phyloP scores from a whole-genome alignment of 2,888 invertebrate genomes.

The Drosophila kokeensis region DNA sequence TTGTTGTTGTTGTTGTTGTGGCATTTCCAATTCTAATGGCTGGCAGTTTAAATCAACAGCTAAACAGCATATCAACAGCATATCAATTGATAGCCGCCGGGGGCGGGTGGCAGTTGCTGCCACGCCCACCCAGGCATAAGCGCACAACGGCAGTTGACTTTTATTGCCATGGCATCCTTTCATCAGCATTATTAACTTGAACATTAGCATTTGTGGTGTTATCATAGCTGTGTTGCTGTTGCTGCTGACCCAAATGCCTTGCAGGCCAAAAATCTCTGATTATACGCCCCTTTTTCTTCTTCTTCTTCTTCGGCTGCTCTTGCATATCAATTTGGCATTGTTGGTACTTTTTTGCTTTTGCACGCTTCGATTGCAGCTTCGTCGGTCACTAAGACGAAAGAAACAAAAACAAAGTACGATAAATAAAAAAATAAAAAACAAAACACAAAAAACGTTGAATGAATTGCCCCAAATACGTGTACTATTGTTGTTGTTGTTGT shows the following conservation, averaged over 20 bases:
- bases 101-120: background rate
- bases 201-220: constrained; percentile 23
- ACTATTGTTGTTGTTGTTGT: constrained; percentile 31
- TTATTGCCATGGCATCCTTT: constrained; percentile 43
- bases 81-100: constrained; percentile 4
- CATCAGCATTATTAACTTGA: constrained; percentile 19
- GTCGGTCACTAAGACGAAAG: constrained; percentile 54
- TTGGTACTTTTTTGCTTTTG: constrained; percentile 43
- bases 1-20: background rate
- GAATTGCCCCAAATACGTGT: constrained; percentile 75
- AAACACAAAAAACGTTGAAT: constrained; percentile 66
- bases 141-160: constrained; percentile 11
- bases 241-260: constrained; percentile 55
- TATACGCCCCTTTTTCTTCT: constrained; percentile 37
- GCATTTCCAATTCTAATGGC: constrained; percentile 7
- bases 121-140: constrained; percentile 29
- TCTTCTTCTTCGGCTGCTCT: constrained; percentile 9
- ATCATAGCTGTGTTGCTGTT: constrained; percentile 22
- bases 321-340: constrained; percentile 53
- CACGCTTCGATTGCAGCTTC: constrained; percentile 69
- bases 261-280: constrained; percentile 39
- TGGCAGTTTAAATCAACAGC: constrained; percentile 11
- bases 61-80: constrained; percentile 12
- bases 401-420: constrained; percentile 5
- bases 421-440: constrained; percentile 18